Evolutionary conservation across 92 coral and sea anemone species (phyloP), one percentile per base, ranked within the genome.

Genomic region (Porites cylindrica): DNA sequence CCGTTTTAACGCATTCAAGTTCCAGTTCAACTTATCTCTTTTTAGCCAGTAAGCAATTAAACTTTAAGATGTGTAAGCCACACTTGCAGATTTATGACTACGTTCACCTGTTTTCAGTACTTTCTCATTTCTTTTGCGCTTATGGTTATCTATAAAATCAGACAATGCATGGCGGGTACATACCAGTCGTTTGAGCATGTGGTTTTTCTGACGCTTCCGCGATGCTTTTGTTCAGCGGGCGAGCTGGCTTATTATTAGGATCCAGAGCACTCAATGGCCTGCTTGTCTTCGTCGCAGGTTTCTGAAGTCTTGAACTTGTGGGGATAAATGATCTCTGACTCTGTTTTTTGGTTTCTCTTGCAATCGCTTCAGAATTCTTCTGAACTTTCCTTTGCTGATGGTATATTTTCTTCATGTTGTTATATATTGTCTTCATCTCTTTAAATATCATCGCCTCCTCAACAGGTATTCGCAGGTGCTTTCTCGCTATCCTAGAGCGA

Each of bases 401-500:
- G 53, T 91, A 93, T 19, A 92, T 78, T 14, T 88, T 72, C 73
- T 93, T 95, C 96, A 95, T 92, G 58, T 92, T 91, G 10, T 81
- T 88, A 88, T 88, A 95, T n/a, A 95, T 92, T 10, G 75, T 63
- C 67, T 81, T 95, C 80, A 95, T 93, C 65, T 95, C 94, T 51
- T 70, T 78, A 19, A 95, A 82, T 16, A 95, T 84, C 26, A 85
- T 75, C 23, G 83, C 70, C n/a, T 92, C 96, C 16, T 88, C 85
- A 66, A 58, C 60, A 26, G 50, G 66, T 51, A 69, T 82, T 38
- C 79, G 77, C 20, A 72, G 83, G 43, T 56, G 21, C 20, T 66
- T 79, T 68, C 75, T 81, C 77, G 58, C 43, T 67, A 70, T 56
- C n/a, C 20, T 59, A 2, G 69, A 70, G 10, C 43, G 77, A 69